phyloP scores from a whole-genome alignment of 2,113 vertebrate genomes.

The Vimba vimba region DNA sequence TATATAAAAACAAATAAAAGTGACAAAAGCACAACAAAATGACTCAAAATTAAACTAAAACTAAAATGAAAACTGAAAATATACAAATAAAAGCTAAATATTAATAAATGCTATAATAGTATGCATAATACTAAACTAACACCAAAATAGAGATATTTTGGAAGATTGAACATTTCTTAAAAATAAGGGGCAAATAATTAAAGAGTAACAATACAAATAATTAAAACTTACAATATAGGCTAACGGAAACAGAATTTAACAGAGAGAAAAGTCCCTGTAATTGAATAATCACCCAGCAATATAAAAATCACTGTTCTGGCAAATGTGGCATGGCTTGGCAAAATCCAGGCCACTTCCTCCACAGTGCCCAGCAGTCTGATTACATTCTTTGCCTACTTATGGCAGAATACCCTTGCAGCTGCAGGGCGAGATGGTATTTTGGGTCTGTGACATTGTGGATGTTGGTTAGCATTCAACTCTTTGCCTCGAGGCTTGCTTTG shows the following conservation, averaged over 20 bases:
- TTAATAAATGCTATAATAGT: background rate
- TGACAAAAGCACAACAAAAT: background rate
- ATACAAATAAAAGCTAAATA: background rate
- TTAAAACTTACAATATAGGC: background rate
- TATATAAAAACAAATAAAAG: background rate
- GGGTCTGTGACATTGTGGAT: constrained; percentile 41
- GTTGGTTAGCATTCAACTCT: constrained; percentile 60
- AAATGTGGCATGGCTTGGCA: constrained; percentile 1
- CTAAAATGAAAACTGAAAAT: too few species aligned
- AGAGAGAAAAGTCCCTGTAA: background rate
- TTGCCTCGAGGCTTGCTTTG: constrained; percentile 47
- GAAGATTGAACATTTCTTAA: background rate
- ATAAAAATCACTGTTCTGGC: background rate
- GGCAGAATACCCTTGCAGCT: constrained; percentile 39
- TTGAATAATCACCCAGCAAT: background rate
- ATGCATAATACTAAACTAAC: background rate
- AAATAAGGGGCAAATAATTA: background rate
- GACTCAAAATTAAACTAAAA: background rate
- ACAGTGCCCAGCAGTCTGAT: constrained; percentile 1
- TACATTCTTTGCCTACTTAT: constrained; percentile 6
- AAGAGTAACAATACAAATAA: background rate
- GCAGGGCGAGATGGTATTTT: constrained; percentile 46
- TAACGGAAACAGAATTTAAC: background rate
- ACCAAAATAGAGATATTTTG: background rate
- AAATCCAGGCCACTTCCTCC: constrained; percentile 15